Base-by-base conservation (phyloP, 1,140 invertebrate genomes). In the Drosophila ironensis region DNA sequence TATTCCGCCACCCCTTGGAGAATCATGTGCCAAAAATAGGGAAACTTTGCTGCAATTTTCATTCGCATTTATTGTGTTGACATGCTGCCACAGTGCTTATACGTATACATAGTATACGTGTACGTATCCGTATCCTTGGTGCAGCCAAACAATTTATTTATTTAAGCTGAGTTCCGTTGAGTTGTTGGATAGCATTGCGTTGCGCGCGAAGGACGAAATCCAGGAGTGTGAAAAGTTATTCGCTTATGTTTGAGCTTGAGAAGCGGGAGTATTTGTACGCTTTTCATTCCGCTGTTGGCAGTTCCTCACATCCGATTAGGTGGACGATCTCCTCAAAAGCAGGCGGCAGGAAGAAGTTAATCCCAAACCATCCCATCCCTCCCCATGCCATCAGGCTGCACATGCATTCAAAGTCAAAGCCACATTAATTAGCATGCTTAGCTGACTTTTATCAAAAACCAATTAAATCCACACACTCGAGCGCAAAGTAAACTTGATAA, bases 401-500 rank as follows among this genome's bases (percentile, higher is more conserved):
- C 42, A 78, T 52, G 70, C 78, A 82, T 82, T 72, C 59, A 71
- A 72, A 72, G 68, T 61, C 68, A 72, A 72, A 71, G 69, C 50
- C 67, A 61, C 80, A 78, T 72, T 86, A 86, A 86, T 86, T 86
- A 86, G 66, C 75, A 86, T 86, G 80, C 81, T 77, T 80, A 87
- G 80, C 67, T 87, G 57, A 86, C 71, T 84, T 86, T 86, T 86
- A 87, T 86, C 67, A 86, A 87, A 82, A 86, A 87, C 80, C 80
- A 86, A 86, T 86, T 86, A 86, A 86, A 61, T 68, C 57, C 6
- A 37, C 48, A 48, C 22, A 38, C 59, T 25, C 16, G 33, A 20
- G 35, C 53, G 41, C 30, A 63, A 53, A 52, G 60, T 71, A 56
- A 70, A 72, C 68, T 77, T 78, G 73, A 72, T 70, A 84, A 82